Percentiles rank a stretch among this genome's conserved stretches.
These are phyloP conservation scores for Epistrophe eligans DNA, from an alignment of 2,888 invertebrate species.

Conservation along the genomic window DNA sequence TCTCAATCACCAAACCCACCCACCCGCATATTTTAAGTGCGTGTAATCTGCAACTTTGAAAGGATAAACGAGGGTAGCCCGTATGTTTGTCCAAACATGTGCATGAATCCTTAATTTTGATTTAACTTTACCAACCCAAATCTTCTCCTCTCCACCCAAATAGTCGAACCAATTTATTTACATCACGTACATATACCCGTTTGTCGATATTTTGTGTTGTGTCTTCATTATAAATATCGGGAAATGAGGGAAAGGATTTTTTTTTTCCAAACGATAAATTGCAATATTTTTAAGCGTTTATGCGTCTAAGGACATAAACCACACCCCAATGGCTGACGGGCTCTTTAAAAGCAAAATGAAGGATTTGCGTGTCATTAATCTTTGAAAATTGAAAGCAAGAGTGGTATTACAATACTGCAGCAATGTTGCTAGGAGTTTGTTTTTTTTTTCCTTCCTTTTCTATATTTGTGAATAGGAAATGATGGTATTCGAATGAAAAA, in stretches of 20 bases:
- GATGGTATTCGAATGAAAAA: conserved; percentile 45
- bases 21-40: conserved; percentile 62
- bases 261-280: conserved; percentile 69
- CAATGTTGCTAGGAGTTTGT: conserved; percentile 7
- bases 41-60: conserved; percentile 65
- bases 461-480: conserved; percentile 44
- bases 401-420: conserved; percentile 39
- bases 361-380: conserved; percentile 72
- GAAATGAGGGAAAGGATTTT: conserved; percentile 41
- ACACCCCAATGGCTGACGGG: conserved; percentile 19
- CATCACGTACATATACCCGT: conserved; percentile 56
- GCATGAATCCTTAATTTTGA: conserved; percentile 69
- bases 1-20: not conserved
- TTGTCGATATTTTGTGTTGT: conserved; percentile 49
- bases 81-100: conserved; percentile 66
- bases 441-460: not conserved
- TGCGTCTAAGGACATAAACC: conserved; percentile 41
- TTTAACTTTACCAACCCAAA: conserved; percentile 17
- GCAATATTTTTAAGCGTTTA: conserved; percentile 67
- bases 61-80: conserved; percentile 40
- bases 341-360: conserved; percentile 36
- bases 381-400: conserved; percentile 47
- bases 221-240: conserved; percentile 56
- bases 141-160: not conserved
- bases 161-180: conserved; percentile 32